Evolutionary conservation across 2,113 vertebrate genomes (phyloP).

Genomic region (cat (Felis catus)): DNA sequence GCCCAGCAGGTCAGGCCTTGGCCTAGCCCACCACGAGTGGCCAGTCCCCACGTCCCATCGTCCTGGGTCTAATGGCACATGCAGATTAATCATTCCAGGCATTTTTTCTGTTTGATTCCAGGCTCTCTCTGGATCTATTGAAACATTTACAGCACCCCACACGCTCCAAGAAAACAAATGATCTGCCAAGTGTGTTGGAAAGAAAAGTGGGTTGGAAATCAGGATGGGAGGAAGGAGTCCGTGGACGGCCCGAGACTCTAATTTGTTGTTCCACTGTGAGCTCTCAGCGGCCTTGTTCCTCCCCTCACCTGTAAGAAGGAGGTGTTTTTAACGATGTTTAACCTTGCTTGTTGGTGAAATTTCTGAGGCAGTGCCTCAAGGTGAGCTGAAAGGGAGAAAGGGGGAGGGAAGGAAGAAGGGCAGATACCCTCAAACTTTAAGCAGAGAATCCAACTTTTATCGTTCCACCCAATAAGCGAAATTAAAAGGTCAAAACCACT

Average conservation of each 20-base stretch:
- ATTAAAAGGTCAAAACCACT: neutral
- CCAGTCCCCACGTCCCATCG: neutral
- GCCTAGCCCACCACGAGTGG: neutral
- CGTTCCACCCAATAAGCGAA: neutral
- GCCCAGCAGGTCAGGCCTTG: neutral
- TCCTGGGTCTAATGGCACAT: neutral
- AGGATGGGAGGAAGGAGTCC: neutral
- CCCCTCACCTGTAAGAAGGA: neutral
- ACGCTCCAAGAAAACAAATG: neutral
- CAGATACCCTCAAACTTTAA: neutral
- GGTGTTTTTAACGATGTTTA: neutral
- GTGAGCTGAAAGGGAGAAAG: too few species aligned
- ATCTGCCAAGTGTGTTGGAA: neutral
- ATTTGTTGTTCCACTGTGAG: neutral
- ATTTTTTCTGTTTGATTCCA: neutral
- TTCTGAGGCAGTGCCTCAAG: neutral
- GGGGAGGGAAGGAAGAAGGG: neutral
- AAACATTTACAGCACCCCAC: neutral
- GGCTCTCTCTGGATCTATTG: neutral
- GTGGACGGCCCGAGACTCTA: neutral
- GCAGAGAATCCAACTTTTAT: neutral
- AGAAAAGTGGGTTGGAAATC: neutral
- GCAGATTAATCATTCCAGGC: neutral
- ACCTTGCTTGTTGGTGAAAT: neutral
- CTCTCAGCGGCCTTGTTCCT: neutral